A percentile compares a stretch with the other conserved stretches of the same genome.
Conservation (phyloP, 1,140 invertebrate species). For the Mactra quadrangularis region DNA sequence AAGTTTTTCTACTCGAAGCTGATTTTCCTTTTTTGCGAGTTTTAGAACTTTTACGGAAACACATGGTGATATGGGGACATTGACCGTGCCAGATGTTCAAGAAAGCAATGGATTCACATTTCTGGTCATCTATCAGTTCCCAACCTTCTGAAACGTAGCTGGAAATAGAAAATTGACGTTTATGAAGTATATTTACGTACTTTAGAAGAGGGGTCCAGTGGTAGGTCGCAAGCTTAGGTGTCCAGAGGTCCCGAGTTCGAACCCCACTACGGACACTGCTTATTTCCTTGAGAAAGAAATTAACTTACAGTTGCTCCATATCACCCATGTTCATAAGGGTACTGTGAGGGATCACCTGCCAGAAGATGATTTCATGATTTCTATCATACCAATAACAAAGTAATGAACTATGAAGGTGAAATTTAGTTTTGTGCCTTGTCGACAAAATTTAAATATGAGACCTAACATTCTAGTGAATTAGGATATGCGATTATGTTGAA, state of each 20-base stretch:
- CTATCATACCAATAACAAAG: too few species aligned
- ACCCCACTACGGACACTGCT: neutral
- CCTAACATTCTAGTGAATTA: too few species aligned
- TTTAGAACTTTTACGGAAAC: constrained; percentile 61
- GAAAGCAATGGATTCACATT: constrained; percentile 63
- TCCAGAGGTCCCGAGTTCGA: neutral
- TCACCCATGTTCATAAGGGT: too few species aligned
- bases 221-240: neutral
- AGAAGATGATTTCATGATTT: too few species aligned
- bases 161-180: constrained; percentile 11
- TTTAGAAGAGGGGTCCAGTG: neutral
- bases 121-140: constrained; percentile 61
- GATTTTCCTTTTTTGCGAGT: too few species aligned
- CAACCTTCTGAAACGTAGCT: constrained; percentile 71
- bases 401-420: too few species aligned
- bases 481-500: too few species aligned
- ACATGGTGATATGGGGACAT: constrained; percentile 71
- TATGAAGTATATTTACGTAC: neutral
- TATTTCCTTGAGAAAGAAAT: too few species aligned
- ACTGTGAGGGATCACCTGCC: too few species aligned
- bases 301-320: too few species aligned
- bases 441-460: too few species aligned
- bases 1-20: neutral
- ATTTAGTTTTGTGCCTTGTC: too few species aligned
- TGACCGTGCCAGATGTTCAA: constrained; percentile 74